phyloP scores from a whole-genome alignment of 2,113 vertebrate genomes.

The Callopanchax toddi region DNA sequence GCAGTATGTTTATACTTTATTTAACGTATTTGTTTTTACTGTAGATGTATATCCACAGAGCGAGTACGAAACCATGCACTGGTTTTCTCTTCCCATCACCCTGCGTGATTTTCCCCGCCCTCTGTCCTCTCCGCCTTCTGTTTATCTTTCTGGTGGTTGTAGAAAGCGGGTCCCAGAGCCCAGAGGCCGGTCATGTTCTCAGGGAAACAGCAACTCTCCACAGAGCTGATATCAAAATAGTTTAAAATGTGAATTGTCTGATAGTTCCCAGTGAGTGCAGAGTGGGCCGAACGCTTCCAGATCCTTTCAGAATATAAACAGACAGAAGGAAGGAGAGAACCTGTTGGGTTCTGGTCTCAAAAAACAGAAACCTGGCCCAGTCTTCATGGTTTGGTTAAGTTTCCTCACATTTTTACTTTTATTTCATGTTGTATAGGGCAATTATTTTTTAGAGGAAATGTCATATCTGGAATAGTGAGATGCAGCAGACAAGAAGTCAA shows the following conservation, averaged over 20 bases:
- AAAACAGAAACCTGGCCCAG: neutral
- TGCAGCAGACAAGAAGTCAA: constrained; percentile 25
- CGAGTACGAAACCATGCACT: constrained; percentile 5
- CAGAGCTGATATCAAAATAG: constrained; percentile 82
- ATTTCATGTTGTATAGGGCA: constrained; percentile 21
- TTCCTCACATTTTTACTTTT: constrained; percentile 7
- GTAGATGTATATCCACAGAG: constrained; percentile 16
- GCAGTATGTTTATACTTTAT: constrained; percentile 5
- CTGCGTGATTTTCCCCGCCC: constrained; percentile 23
- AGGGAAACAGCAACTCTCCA: constrained; percentile 78
- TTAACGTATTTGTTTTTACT: constrained; percentile 26
- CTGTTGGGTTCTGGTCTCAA: constrained; percentile 60
- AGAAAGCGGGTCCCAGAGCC: constrained; percentile 66
- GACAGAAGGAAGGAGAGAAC: constrained; percentile 52
- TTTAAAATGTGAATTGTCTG: constrained; percentile 76
- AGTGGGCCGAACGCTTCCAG: constrained; percentile 77
- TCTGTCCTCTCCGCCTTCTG: constrained; percentile 54
- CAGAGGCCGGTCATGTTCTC: constrained; percentile 76
- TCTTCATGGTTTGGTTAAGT: constrained; percentile 17
- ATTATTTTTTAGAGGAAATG: constrained; percentile 43
- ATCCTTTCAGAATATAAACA: constrained; percentile 77
- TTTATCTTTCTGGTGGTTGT: constrained; percentile 77
- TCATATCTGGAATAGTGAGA: constrained; percentile 40
- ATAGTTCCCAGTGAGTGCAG: constrained; percentile 79
- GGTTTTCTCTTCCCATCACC: constrained; percentile 41